These are phyloP conservation scores for Clytia hemisphaerica DNA, from an alignment of 30 jellyfish, hydroid and myxozoan genomes.

Conservation along the genomic window DNA sequence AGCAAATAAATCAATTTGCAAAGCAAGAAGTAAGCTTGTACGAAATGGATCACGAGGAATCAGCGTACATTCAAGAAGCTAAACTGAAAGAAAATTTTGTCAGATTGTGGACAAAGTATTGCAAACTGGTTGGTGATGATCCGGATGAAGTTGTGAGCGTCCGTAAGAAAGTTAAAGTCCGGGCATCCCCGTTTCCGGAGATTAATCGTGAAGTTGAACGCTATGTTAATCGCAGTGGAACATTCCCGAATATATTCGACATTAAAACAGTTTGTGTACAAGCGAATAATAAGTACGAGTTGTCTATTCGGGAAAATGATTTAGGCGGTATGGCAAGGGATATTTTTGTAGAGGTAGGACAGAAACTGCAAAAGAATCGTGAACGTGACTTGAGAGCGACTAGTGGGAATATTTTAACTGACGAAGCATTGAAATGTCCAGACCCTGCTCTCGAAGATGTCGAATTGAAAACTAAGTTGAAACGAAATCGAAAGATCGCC, in stretches of 20 bases:
- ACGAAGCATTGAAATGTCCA: slow-evolving; percentile 17
- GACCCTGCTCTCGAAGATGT: slow-evolving; percentile 78
- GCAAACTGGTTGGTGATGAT: slow-evolving; percentile 49
- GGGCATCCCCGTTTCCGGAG: slow-evolving; percentile 75
- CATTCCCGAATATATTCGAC: slow-evolving; percentile 89
- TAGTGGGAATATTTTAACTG: slow-evolving; percentile 59
- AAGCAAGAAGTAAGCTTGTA: slow-evolving; percentile 58
- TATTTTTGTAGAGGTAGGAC: slow-evolving; percentile 82
- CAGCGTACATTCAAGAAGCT: slow-evolving; percentile 63
- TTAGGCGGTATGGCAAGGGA: slow-evolving; percentile 54
- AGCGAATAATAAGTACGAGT: slow-evolving; percentile 31
- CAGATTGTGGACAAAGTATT: slow-evolving; percentile 19
- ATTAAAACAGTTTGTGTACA: slow-evolving; percentile 42
- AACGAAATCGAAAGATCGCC: slow-evolving; percentile 56
- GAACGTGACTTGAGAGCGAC: slow-evolving; percentile 42
- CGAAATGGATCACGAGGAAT: slow-evolving; percentile 71
- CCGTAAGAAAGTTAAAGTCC: slow-evolving; percentile 27
- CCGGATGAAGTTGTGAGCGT: not conserved
- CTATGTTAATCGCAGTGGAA: slow-evolving; percentile 30
- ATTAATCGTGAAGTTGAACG: slow-evolving; percentile 77
- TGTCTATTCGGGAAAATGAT: slow-evolving; percentile 40
- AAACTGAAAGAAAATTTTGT: slow-evolving; percentile 55
- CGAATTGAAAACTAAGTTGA: slow-evolving; percentile 44
- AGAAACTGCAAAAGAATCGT: slow-evolving; percentile 69
- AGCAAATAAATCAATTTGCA: slow-evolving; percentile 47